Conservation (phyloP, 64 coral and sea anemone species). For the Trachythela sp. region DNA sequence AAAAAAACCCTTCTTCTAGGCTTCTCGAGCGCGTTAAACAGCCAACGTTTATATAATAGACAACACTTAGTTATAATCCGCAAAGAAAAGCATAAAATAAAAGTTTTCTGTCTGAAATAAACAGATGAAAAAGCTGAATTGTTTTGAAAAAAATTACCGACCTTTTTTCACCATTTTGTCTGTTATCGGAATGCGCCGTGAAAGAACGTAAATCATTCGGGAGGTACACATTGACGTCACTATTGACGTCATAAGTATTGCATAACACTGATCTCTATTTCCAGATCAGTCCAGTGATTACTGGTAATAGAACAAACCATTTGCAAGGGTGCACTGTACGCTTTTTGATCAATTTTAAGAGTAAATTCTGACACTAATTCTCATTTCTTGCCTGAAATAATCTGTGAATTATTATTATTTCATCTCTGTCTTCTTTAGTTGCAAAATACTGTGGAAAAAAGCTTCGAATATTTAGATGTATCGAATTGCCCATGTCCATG, state of each 20-base stretch:
- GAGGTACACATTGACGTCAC: background rate
- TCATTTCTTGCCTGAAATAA: too few relatives aligned
- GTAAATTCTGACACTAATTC: too few relatives aligned
- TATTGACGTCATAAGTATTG: background rate
- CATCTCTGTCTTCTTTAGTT: too few relatives aligned
- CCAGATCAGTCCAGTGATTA: background rate
- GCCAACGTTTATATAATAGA: background rate
- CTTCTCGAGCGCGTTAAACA: background rate
- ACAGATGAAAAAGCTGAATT: background rate
- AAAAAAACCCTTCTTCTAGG: background rate
- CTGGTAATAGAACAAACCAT: background rate
- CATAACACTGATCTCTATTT: background rate
- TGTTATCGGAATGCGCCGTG: background rate
- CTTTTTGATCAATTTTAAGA: background rate
- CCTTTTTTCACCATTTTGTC: background rate
- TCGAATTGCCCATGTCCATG: too few relatives aligned
- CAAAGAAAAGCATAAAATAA: background rate
- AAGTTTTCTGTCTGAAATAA: background rate
- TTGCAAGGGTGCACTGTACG: background rate
- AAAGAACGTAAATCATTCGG: background rate
- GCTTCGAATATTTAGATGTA: background rate
- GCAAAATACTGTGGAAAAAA: too few relatives aligned
- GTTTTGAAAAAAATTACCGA: background rate
- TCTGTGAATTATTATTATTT: too few relatives aligned
- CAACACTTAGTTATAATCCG: background rate